A percentile compares a stretch with the other conserved stretches of the same genome.
Conservation (phyloP, 2,113 vertebrate species). For the Lasiurus borealis region DNA sequence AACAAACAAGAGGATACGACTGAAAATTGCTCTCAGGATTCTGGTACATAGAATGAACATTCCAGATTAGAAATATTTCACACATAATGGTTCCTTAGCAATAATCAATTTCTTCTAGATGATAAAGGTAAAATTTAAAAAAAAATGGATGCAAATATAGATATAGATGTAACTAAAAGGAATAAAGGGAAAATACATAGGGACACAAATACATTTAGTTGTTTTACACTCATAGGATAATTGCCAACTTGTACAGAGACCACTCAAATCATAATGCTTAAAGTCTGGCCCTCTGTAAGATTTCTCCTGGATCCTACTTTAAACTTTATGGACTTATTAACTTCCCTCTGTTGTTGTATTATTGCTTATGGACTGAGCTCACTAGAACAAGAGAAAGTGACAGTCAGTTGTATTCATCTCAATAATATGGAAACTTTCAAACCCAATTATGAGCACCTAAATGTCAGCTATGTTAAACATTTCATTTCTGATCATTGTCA, state of each 20-base stretch:
- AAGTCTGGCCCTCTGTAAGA: not conserved
- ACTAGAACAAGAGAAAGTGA: conserved; percentile 30
- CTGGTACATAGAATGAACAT: not conserved
- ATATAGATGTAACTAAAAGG: not conserved
- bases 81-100: not conserved
- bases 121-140: not conserved
- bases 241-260: not conserved
- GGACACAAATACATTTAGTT: not conserved
- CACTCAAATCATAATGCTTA: not conserved
- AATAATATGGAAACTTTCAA: conserved; percentile 46
- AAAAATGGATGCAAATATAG: not conserved
- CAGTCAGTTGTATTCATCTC: conserved; percentile 2
- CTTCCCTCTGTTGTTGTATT: not conserved
- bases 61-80: not conserved
- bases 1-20: not conserved
- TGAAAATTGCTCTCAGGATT: not conserved
- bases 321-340: conserved; percentile 28
- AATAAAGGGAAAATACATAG: not conserved
- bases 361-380: not conserved
- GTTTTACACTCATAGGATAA: not conserved
- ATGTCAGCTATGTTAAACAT: conserved; percentile 57
- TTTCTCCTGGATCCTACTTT: conserved; percentile 34
- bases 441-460: conserved; percentile 51
- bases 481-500: conserved; percentile 51
- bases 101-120: not conserved